These are phyloP conservation scores for Gorsachius goisagi DNA, from an alignment of 2,113 vertebrate genomes.

Conservation along the genomic window DNA sequence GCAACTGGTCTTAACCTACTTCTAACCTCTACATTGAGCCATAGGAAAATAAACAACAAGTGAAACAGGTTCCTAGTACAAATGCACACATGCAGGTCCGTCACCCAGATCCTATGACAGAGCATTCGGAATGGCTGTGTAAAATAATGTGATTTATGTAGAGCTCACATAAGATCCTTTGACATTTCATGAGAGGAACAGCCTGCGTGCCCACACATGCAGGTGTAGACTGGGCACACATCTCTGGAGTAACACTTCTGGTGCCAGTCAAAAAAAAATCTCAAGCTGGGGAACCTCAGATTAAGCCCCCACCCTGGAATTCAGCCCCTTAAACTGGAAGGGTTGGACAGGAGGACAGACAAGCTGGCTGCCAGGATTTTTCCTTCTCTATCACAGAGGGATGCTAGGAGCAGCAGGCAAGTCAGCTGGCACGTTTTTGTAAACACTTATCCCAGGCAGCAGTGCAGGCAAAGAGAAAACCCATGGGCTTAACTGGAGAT, in stretches of 20 bases:
- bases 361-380: background rate
- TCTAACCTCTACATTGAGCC: background rate
- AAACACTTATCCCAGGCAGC: background rate
- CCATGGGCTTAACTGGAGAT: background rate
- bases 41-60: background rate
- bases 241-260: background rate
- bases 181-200: background rate
- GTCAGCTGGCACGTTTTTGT: background rate
- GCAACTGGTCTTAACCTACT: background rate
- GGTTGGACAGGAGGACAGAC: background rate
- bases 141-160: background rate
- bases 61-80: background rate
- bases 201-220: background rate
- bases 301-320: background rate
- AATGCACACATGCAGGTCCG: background rate
- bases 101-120: background rate
- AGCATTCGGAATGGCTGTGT: background rate
- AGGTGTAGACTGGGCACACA: accelerated
- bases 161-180: background rate
- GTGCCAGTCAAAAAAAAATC: background rate
- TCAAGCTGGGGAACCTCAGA: background rate
- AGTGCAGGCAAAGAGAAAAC: background rate
- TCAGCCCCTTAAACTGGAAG: background rate
- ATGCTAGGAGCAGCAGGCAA: background rate
- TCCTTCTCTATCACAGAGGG: background rate